Percentiles rank a stretch among this genome's conserved stretches.
phyloP scores from a whole-genome alignment of 2,888 invertebrate genomes.

The Balanococcus diminutus region DNA sequence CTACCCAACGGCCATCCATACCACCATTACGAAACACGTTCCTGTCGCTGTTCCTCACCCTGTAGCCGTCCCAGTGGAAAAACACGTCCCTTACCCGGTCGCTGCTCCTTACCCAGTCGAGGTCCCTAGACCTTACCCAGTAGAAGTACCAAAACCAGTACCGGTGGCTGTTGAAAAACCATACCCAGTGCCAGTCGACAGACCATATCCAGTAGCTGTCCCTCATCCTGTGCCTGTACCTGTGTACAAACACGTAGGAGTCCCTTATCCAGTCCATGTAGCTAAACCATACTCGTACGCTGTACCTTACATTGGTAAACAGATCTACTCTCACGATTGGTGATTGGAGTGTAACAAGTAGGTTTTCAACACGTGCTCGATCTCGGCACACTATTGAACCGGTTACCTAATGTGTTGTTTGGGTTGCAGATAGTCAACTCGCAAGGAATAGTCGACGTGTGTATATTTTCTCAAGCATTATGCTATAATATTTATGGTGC shows the following conservation, averaged over 20 bases:
- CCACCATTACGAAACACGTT: slow-evolving; percentile 62
- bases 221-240: slow-evolving; percentile 58
- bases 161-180: slow-evolving; percentile 58
- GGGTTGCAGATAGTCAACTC: slow-evolving; percentile 25
- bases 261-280: slow-evolving; percentile 21
- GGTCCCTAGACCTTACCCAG: slow-evolving; percentile 65
- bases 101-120: slow-evolving; percentile 64
- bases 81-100: slow-evolving; percentile 63
- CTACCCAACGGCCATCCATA: slow-evolving; percentile 59
- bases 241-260: slow-evolving; percentile 57
- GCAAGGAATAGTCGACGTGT: background rate
- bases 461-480: background rate
- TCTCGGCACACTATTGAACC: background rate
- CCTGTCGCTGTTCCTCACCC: slow-evolving; percentile 66
- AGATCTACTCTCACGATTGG: slow-evolving; percentile 47
- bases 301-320: slow-evolving; percentile 33
- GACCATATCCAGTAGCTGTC: slow-evolving; percentile 59
- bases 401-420: background rate
- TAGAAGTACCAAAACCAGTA: slow-evolving; percentile 61
- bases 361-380: slow-evolving; percentile 9
- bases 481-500: background rate
- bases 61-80: slow-evolving; percentile 65
- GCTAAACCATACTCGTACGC: slow-evolving; percentile 41
- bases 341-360: slow-evolving; percentile 3
- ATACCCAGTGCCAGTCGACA: slow-evolving; percentile 60